Evolutionary conservation across 2,888 invertebrate species (phyloP).

Genomic region (Eupeodes latifasciatus): DNA sequence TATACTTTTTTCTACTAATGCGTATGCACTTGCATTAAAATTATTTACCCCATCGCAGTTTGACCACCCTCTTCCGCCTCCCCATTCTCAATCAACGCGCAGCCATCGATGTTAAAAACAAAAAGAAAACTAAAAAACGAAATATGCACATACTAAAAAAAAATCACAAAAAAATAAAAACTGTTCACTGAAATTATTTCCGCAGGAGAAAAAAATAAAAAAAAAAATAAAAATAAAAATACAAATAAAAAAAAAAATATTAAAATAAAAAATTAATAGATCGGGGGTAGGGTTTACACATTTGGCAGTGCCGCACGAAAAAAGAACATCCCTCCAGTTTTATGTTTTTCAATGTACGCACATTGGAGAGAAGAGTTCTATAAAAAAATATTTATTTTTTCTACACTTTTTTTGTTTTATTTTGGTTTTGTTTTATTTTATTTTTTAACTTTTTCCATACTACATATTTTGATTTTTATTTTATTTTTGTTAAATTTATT

Average conservation of each 20-base stretch:
- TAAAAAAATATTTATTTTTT: slow-evolving; percentile 56
- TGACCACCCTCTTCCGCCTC: neutral
- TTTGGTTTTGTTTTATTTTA: slow-evolving; percentile 24
- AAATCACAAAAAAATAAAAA: slow-evolving; percentile 60
- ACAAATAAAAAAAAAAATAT: slow-evolving; percentile 52
- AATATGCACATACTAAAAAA: slow-evolving; percentile 46
- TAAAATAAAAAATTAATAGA: slow-evolving; percentile 76
- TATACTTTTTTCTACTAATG: slow-evolving; percentile 68
- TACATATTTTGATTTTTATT: slow-evolving; percentile 70
- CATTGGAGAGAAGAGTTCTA: slow-evolving; percentile 74
- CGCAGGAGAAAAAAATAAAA: slow-evolving; percentile 62
- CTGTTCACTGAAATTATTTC: slow-evolving; percentile 73
- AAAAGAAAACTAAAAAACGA: slow-evolving; percentile 66
- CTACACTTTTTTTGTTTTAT: slow-evolving; percentile 34
- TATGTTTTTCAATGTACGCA: slow-evolving; percentile 69
- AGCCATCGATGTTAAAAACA: slow-evolving; percentile 72
- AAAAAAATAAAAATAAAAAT: slow-evolving; percentile 3
- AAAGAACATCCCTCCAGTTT: slow-evolving; percentile 70
- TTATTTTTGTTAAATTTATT: slow-evolving; percentile 73
- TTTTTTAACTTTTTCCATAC: slow-evolving; percentile 44
- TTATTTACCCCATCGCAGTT: slow-evolving; percentile 48
- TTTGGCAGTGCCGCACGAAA: slow-evolving; percentile 72
- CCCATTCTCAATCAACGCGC: slow-evolving; percentile 50
- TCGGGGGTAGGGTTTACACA: slow-evolving; percentile 74
- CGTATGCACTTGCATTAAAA: slow-evolving; percentile 75